phyloP scores from a whole-genome alignment of 2,888 invertebrate genomes.

The Uropetala carovei region DNA sequence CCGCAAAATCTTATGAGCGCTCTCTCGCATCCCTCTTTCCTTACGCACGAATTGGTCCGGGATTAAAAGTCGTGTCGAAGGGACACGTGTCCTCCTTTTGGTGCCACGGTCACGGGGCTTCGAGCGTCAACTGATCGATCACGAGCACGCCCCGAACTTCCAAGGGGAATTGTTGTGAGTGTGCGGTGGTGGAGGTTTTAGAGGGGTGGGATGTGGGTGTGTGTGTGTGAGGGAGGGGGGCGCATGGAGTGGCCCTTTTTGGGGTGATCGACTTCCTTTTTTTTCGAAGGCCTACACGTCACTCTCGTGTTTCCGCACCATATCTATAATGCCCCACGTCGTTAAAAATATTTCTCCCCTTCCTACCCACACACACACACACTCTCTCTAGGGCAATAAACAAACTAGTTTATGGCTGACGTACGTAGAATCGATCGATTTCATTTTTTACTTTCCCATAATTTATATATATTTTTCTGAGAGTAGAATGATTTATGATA shows the following conservation, averaged over 20 bases:
- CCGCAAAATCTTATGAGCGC: constrained; percentile 14
- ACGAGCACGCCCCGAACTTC: not conserved
- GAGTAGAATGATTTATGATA: not conserved
- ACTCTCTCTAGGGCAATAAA: not conserved
- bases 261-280: not conserved
- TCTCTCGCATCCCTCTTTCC: not conserved
- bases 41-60: constrained; percentile 30
- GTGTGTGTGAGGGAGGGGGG: too few species aligned
- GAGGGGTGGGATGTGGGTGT: not conserved
- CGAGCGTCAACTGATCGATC: constrained; percentile 26
- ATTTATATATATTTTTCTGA: too few species aligned
- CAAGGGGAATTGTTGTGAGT: not conserved
- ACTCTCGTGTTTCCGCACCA: not conserved
- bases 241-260: not conserved
- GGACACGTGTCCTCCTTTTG: constrained; percentile 26
- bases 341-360: not conserved
- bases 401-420: not conserved
- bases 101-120: constrained; percentile 41
- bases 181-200: not conserved
- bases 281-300: not conserved
- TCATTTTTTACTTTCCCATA: not conserved
- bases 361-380: not conserved
- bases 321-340: not conserved
- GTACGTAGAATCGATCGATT: not conserved
- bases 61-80: constrained; percentile 41